Conservation (phyloP, 1,140 invertebrate genomes). For the Drosophila fuyamai region DNA sequence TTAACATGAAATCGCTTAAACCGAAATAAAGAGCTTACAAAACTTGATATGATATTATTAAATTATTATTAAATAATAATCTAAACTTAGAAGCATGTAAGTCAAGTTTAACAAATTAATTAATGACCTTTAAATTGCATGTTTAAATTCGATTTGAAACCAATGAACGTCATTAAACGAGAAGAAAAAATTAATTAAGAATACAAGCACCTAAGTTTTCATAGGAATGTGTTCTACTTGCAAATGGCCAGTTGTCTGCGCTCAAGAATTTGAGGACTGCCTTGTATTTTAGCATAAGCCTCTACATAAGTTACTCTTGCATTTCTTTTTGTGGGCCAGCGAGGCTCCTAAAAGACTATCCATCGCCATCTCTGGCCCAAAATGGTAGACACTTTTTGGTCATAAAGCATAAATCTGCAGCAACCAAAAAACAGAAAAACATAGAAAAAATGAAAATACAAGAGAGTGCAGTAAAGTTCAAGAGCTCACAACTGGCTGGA, state of each 20-base stretch:
- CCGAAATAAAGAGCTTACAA: background rate
- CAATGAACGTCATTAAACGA: too few relatives aligned
- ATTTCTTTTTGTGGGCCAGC: conserved; percentile 23
- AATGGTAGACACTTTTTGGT: conserved; percentile 53
- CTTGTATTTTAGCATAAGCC: conserved; percentile 40
- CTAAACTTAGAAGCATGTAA: too few relatives aligned
- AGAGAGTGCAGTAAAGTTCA: conserved; percentile 56
- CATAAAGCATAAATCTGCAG: conserved; percentile 76
- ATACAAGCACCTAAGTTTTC: background rate
- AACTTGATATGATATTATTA: background rate
- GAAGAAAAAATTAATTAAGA: background rate
- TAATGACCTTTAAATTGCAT: too few relatives aligned
- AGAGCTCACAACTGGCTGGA: conserved; percentile 54
- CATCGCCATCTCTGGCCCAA: conserved; percentile 14
- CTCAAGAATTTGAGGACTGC: background rate
- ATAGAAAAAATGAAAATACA: conserved; percentile 19
- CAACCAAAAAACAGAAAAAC: conserved; percentile 15
- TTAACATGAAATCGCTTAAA: conserved; percentile 24
- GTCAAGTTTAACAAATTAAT: too few relatives aligned
- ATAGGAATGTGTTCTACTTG: background rate
- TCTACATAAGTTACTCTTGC: conserved; percentile 37
- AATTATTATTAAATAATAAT: too few relatives aligned
- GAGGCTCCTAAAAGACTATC: conserved; percentile 1
- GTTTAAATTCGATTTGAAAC: too few relatives aligned
- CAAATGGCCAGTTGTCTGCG: background rate